Evolutionary conservation across 1,140 invertebrate species (phyloP).

Genomic region (Hyles vespertilio): DNA sequence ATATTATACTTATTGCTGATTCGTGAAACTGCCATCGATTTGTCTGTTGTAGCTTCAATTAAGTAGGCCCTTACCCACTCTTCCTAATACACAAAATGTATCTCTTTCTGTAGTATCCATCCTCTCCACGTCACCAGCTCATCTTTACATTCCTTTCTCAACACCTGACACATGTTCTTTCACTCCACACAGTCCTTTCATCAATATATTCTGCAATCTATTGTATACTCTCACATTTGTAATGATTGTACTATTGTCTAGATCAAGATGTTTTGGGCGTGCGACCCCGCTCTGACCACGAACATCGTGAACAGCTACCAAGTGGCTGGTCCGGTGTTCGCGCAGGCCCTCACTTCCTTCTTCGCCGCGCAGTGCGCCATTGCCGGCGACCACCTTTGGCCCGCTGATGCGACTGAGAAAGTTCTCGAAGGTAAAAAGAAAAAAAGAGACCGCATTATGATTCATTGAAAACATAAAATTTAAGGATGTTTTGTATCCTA

Average conservation of each 20-base stretch:
- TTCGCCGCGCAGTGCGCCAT: slow-evolving; percentile 76
- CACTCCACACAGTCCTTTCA: no score
- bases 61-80: no score
- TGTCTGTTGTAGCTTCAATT: no score
- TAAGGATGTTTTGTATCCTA: neutral
- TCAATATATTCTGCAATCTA: no score
- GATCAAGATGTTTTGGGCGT: slow-evolving; percentile 39
- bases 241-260: neutral
- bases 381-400: slow-evolving; percentile 72
- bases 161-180: no score
- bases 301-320: slow-evolving; percentile 35
- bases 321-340: slow-evolving; percentile 69
- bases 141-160: no score
- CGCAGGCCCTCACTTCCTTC: slow-evolving; percentile 73
- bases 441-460: neutral
- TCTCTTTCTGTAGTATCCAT: no score
- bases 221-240: neutral
- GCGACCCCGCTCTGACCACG: slow-evolving; percentile 34
- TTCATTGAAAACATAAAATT: no score
- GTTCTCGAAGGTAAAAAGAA: slow-evolving; percentile 42
- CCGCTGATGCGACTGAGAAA: slow-evolving; percentile 71
- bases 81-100: no score
- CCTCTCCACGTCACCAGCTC: no score
- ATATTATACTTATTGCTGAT: no score
- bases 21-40: no score